Percentiles rank a stretch among this genome's conserved stretches.
phyloP scores from a whole-genome alignment of 2,888 invertebrate species.

The Boloria euphrosyne region DNA sequence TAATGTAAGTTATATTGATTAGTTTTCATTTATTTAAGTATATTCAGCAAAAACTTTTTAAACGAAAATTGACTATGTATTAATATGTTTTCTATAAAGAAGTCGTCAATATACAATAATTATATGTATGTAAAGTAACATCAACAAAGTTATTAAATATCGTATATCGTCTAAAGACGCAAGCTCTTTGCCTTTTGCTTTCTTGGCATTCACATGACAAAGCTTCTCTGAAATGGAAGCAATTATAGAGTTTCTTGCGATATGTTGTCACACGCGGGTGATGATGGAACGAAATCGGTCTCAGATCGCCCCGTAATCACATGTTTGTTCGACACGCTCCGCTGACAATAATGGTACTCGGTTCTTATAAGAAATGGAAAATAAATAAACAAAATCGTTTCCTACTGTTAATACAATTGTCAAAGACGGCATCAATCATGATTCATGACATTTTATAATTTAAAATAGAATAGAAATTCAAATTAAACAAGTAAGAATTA shows the following conservation, averaged over 20 bases:
- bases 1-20: no score
- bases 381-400: conserved; percentile 18
- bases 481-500: no score
- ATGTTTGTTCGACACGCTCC: conserved; percentile 67
- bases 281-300: conserved; percentile 35
- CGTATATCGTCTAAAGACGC: neutral
- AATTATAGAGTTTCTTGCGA: conserved; percentile 61
- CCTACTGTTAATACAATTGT: no score
- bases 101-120: neutral
- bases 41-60: no score
- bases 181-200: neutral
- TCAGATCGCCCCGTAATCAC: conserved; percentile 59
- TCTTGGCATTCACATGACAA: conserved; percentile 35
- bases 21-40: no score
- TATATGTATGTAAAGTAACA: no score
- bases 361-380: conserved; percentile 57
- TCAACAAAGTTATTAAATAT: neutral
- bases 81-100: no score
- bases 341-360: conserved; percentile 41
- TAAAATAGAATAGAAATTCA: no score
- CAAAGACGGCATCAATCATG: no score
- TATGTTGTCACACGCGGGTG: conserved; percentile 58
- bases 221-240: conserved; percentile 51
- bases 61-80: no score
- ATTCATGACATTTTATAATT: no score